phyloP scores from a whole-genome alignment of 2,888 invertebrate genomes.

The Acleris sparsana region DNA sequence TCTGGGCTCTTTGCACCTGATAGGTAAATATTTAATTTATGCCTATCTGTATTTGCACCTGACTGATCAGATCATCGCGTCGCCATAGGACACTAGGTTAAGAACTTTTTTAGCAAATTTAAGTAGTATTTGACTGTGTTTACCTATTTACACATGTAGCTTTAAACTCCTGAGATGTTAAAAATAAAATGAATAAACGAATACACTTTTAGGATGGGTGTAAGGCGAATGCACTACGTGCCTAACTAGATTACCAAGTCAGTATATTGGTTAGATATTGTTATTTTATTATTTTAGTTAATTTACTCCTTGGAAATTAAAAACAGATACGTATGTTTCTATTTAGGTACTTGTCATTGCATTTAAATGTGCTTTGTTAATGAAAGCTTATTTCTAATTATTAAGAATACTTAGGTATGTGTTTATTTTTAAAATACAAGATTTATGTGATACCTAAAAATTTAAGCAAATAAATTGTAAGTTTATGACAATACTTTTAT shows the following conservation, averaged over 20 bases:
- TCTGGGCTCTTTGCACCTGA: too few species aligned
- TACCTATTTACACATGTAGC: slow-evolving; percentile 12
- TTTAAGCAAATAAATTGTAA: too few species aligned
- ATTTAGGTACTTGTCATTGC: too few species aligned
- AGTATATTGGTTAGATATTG: not conserved
- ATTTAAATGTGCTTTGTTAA: too few species aligned
- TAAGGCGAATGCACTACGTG: slow-evolving; percentile 14
- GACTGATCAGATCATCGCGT: slow-evolving; percentile 7
- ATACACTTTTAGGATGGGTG: not conserved
- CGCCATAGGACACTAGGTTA: slow-evolving; percentile 13
- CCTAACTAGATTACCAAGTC: slow-evolving; percentile 1
- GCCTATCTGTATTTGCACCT: not conserved
- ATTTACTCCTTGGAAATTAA: too few species aligned
- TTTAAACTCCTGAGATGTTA: slow-evolving; percentile 14
- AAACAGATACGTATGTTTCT: too few species aligned
- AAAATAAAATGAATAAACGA: slow-evolving; percentile 1
- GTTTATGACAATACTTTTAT: too few species aligned
- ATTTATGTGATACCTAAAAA: too few species aligned
- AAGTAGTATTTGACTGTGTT: slow-evolving; percentile 15
- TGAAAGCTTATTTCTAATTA: too few species aligned
- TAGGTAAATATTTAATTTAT: too few species aligned
- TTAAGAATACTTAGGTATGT: too few species aligned
- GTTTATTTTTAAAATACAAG: too few species aligned
- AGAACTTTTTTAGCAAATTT: slow-evolving; percentile 3
- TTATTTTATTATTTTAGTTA: not conserved